A percentile compares a stretch with the other conserved stretches of the same genome.
Evolutionary conservation across 2,797 vertebrate genomes (phyloP).

Genomic region (Notoglanidium macrostoma): DNA sequence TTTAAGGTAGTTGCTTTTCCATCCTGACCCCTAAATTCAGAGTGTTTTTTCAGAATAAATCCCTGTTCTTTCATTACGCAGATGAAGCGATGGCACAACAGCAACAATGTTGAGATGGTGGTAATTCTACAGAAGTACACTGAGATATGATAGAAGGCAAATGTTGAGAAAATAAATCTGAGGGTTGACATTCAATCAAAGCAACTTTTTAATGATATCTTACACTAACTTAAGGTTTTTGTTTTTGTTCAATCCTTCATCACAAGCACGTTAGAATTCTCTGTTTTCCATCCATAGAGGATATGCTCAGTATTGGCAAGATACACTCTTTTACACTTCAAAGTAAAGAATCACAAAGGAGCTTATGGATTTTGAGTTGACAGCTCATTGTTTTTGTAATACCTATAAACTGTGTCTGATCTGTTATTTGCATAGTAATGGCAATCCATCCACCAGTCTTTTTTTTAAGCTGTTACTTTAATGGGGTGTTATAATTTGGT

Average conservation of each 20-base stretch:
- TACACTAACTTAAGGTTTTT: neutral
- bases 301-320: neutral
- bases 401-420: constrained; percentile 27
- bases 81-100: neutral
- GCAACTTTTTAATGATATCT: neutral
- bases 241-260: neutral
- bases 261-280: neutral
- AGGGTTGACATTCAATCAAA: neutral
- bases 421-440: constrained; percentile 21
- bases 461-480: neutral
- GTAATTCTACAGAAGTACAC: neutral
- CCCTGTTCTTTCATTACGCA: neutral
- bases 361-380: neutral
- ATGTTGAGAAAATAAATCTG: neutral
- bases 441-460: neutral
- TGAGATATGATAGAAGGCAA: neutral
- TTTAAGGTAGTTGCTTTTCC: neutral
- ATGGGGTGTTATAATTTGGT: neutral
- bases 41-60: neutral
- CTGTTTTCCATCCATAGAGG: neutral
- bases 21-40: neutral
- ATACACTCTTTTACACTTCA: neutral
- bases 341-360: neutral
- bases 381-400: neutral
- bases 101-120: neutral